phyloP scores from a whole-genome alignment of 2,888 invertebrate species.

The Saturnia japonica region DNA sequence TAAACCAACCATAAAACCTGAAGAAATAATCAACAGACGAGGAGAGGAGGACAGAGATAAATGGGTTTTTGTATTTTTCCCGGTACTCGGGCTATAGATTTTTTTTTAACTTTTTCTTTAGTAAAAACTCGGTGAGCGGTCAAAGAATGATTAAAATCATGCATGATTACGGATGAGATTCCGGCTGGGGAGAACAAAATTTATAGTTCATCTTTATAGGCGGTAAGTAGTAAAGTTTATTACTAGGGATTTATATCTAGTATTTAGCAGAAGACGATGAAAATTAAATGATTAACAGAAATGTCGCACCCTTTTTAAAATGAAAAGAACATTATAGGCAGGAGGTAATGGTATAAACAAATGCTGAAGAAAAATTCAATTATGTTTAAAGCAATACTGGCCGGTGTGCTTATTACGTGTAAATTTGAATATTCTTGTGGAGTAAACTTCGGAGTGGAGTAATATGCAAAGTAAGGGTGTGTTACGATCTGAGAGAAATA shows the following conservation, averaged over 20 bases:
- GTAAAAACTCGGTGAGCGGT: no score
- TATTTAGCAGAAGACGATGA: neutral
- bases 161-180: no score
- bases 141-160: no score
- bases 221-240: neutral
- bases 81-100: no score
- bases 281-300: neutral
- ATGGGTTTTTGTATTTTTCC: no score
- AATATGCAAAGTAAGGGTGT: slow-evolving; percentile 3
- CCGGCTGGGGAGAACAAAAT: no score
- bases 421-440: slow-evolving; percentile 2
- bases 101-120: no score
- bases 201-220: no score
- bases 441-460: neutral
- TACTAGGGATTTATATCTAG: neutral
- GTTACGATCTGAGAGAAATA: neutral
- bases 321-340: neutral
- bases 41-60: no score
- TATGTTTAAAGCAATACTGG: neutral
- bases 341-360: neutral
- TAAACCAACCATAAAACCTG: no score
- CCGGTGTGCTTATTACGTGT: neutral
- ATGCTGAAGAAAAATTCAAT: neutral
- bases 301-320: neutral
- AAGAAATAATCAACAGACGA: no score